These are phyloP conservation scores for Thalassarche chlororhynchos DNA, from an alignment of 2,113 vertebrate species.

Conservation along the genomic window DNA sequence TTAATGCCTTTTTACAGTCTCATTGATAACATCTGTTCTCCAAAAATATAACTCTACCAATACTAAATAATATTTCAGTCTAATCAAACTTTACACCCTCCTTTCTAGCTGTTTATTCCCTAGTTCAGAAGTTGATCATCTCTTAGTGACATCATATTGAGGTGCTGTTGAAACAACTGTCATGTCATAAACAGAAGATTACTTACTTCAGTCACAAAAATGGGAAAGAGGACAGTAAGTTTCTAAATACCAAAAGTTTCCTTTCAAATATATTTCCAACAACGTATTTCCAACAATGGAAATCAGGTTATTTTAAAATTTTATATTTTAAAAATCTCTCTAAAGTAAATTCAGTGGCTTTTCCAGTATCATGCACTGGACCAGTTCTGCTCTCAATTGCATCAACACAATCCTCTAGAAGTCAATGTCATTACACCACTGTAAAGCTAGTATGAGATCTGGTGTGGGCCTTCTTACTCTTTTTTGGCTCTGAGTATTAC, in stretches of 20 bases:
- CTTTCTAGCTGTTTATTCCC: not conserved
- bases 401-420: not conserved
- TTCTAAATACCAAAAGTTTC: not conserved
- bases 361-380: not conserved
- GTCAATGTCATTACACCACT: not conserved
- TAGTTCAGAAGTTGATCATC: not conserved
- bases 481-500: not conserved
- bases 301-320: not conserved
- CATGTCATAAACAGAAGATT: not conserved
- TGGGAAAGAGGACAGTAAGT: not conserved
- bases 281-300: not conserved
- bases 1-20: not conserved
- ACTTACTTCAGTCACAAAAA: not conserved
- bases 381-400: not conserved
- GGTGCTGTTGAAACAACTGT: not conserved
- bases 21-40: not conserved
- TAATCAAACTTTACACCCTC: not conserved
- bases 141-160: not conserved
- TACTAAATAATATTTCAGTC: not conserved
- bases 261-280: not conserved
- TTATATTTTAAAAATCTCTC: not conserved
- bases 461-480: not conserved
- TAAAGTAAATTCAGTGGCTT: not conserved
- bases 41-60: not conserved
- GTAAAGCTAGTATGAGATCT: not conserved